A percentile compares a stretch with the other conserved stretches of the same genome.
phyloP scores from a whole-genome alignment of 2,797 vertebrate genomes.

The Oceanodroma leucorhoa region DNA sequence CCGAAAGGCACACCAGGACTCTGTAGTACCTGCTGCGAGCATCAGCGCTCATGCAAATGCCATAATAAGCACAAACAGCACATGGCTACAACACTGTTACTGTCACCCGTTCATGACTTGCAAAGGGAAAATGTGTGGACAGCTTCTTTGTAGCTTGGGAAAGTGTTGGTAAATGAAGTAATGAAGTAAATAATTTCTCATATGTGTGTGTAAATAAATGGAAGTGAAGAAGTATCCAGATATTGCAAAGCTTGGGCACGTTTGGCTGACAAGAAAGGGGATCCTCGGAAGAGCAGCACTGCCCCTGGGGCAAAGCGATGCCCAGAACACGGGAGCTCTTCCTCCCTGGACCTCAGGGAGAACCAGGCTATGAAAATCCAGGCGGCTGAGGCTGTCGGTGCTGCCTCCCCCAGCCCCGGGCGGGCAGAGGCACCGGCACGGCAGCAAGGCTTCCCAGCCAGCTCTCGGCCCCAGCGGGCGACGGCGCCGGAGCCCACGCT shows the following conservation, averaged over 20 bases:
- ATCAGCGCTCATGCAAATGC: background rate
- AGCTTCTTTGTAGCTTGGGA: background rate
- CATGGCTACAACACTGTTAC: background rate
- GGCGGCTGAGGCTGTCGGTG: background rate
- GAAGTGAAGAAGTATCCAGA: background rate
- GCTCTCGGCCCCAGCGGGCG: accelerated
- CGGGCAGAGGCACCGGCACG: background rate
- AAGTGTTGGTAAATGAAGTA: background rate
- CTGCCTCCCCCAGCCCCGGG: background rate
- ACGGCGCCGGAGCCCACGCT: accelerated
- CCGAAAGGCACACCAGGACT: background rate
- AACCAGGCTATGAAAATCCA: background rate
- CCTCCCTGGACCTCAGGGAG: background rate
- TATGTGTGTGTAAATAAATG: background rate
- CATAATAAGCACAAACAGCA: background rate
- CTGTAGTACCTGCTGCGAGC: accelerated
- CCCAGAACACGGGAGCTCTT: background rate
- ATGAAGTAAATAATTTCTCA: background rate
- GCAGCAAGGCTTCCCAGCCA: background rate
- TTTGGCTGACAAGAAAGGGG: background rate
- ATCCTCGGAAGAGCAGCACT: background rate
- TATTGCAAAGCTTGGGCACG: background rate
- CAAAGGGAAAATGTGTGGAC: accelerated
- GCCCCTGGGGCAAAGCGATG: background rate
- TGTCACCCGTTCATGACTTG: accelerated